phyloP scores from a whole-genome alignment of 1,140 invertebrate genomes.

The Ostrea denselamellosa region DNA sequence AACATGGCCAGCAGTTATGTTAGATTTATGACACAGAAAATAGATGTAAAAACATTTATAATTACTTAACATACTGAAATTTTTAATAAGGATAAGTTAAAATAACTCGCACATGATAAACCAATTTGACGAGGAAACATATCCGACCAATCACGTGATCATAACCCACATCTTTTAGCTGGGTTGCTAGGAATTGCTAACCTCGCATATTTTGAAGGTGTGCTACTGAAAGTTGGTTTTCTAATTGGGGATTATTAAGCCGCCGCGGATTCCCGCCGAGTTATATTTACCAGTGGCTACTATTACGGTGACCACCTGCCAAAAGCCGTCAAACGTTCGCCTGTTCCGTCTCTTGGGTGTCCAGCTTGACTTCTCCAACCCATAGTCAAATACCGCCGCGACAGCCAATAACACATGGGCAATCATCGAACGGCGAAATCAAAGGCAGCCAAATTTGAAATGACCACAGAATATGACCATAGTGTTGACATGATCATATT shows the following conservation, averaged over 20 bases:
- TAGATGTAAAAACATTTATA: not conserved
- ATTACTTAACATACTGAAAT: not conserved
- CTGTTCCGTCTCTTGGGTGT: constrained; percentile 18
- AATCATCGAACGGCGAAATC: not conserved
- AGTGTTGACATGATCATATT: constrained; percentile 38
- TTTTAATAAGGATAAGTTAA: not conserved
- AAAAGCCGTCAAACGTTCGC: constrained; percentile 18
- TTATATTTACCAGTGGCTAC: constrained; percentile 16
- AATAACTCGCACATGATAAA: not conserved
- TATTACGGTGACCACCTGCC: constrained; percentile 33
- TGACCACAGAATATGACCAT: constrained; percentile 9
- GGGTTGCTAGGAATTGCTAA: not conserved
- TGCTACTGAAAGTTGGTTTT: not conserved
- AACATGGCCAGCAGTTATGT: not conserved
- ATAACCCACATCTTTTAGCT: too few relatives aligned
- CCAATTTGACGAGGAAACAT: not conserved
- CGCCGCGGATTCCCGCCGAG: not conserved
- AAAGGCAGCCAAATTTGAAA: constrained; percentile 24
- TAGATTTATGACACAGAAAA: constrained; percentile 17
- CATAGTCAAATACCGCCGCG: not conserved
- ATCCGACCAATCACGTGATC: not conserved
- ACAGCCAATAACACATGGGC: not conserved
- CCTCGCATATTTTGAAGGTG: not conserved
- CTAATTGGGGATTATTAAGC: constrained; percentile 12
- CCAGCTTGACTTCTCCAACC: not conserved